Conservation (phyloP, 1,140 invertebrate genomes). For the Diorhabda carinulata region DNA sequence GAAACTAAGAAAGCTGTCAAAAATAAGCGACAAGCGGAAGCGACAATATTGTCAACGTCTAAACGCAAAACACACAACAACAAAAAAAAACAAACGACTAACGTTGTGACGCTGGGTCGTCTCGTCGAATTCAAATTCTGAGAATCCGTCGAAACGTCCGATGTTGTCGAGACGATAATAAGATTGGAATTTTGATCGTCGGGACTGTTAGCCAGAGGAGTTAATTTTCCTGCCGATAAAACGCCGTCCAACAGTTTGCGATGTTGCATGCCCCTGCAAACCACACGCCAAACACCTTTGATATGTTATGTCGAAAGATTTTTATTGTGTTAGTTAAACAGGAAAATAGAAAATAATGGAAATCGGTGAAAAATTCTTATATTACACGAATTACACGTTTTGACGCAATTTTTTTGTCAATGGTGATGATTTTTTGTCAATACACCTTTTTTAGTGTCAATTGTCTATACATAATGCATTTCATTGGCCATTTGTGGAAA, state of each 20-base stretch:
- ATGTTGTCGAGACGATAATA: constrained; percentile 15
- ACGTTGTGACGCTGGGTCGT: constrained; percentile 45
- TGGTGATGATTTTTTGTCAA: too few relatives aligned
- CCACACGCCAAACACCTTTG: constrained; percentile 25
- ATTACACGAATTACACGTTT: too few relatives aligned
- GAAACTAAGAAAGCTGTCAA: too few relatives aligned
- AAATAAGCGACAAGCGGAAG: too few relatives aligned
- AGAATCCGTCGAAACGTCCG: constrained; percentile 9
- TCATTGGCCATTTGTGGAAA: too few relatives aligned
- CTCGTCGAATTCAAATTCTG: constrained; percentile 30
- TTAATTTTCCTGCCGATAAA: constrained; percentile 51
- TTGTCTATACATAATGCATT: too few relatives aligned
- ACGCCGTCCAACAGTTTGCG: constrained; percentile 54
- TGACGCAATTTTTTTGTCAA: too few relatives aligned
- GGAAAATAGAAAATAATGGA: not conserved
- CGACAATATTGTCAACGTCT: too few relatives aligned
- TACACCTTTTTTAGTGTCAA: too few relatives aligned
- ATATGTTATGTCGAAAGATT: too few relatives aligned
- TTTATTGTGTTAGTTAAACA: not conserved
- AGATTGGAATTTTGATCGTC: constrained; percentile 33
- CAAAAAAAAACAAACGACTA: constrained; percentile 34
- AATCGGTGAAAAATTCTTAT: not conserved
- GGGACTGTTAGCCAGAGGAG: constrained; percentile 54
- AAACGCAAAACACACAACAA: too few relatives aligned
- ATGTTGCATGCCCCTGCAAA: constrained; percentile 50